These are phyloP conservation scores for Scylla paramamosain DNA, from an alignment of 1,140 invertebrate genomes.

Conservation along the genomic window DNA sequence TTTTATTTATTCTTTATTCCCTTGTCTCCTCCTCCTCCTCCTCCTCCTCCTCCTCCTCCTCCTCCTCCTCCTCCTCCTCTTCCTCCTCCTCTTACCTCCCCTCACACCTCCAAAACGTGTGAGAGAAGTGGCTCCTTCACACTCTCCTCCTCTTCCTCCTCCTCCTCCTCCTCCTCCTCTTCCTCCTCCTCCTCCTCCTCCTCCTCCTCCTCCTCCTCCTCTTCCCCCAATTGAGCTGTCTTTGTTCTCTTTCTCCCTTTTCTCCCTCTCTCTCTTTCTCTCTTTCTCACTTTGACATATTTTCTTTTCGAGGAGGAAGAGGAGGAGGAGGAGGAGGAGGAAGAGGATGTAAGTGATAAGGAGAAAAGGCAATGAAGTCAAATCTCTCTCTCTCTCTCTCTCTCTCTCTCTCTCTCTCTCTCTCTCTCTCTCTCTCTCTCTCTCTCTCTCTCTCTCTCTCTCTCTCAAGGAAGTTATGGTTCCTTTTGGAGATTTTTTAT, in stretches of 20 bases:
- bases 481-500: background rate
- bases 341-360: background rate
- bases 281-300: background rate
- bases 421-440: slow-evolving; percentile 48
- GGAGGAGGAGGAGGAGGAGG: background rate
- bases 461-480: background rate
- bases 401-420: slow-evolving; percentile 34
- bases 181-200: background rate
- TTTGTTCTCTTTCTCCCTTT: background rate
- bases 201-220: slow-evolving; percentile 1
- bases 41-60: background rate
- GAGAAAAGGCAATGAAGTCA: background rate
- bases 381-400: background rate
- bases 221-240: background rate
- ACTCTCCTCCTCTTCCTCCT: background rate
- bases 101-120: background rate
- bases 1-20: background rate
- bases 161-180: background rate
- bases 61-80: background rate
- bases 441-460: slow-evolving; percentile 48
- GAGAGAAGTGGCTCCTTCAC: slow-evolving; percentile 10
- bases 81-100: no score
- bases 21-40: background rate
- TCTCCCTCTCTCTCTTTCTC: background rate
- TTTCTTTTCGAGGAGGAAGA: background rate